Evolutionary conservation across 2,113 vertebrate genomes (phyloP).

Genomic region (Peucedramus taeniatus): DNA sequence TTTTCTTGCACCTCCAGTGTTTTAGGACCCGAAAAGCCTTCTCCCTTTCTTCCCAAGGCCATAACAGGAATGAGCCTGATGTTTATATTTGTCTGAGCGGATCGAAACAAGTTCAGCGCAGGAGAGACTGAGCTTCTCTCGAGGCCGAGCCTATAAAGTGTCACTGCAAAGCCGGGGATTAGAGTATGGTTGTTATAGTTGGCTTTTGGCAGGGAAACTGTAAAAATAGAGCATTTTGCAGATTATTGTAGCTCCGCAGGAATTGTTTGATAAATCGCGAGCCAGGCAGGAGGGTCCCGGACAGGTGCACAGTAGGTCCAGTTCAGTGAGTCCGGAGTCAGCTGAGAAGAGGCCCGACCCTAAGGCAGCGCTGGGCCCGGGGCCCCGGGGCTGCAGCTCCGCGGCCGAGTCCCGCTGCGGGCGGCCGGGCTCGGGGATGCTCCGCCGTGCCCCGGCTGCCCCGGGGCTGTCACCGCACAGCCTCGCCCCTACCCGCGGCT

Average conservation of each 20-base stretch:
- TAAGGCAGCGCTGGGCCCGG: accelerated
- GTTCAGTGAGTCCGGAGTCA: background rate
- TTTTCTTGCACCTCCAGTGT: background rate
- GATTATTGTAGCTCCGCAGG: background rate
- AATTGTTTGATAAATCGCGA: background rate
- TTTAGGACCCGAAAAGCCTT: background rate
- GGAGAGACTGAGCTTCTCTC: background rate
- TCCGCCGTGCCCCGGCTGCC: background rate
- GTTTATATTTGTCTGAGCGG: background rate
- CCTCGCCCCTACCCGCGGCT: background rate
- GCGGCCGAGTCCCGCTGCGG: background rate
- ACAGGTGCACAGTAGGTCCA: conserved; percentile 24
- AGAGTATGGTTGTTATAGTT: background rate
- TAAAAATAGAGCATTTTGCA: background rate
- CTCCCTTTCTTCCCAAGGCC: background rate
- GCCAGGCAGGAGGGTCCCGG: background rate
- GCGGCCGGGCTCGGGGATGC: background rate
- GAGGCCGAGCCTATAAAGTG: background rate
- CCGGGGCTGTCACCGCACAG: background rate
- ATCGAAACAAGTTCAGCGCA: background rate
- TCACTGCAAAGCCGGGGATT: conserved; percentile 19
- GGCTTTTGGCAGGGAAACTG: conserved; percentile 1
- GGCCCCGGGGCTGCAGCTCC: background rate
- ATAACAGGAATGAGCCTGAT: background rate
- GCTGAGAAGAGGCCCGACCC: background rate